Percentiles rank a stretch among this genome's conserved stretches.
Conservation (phyloP, 1,140 invertebrate genomes). For the Latrodectus geometricus region DNA sequence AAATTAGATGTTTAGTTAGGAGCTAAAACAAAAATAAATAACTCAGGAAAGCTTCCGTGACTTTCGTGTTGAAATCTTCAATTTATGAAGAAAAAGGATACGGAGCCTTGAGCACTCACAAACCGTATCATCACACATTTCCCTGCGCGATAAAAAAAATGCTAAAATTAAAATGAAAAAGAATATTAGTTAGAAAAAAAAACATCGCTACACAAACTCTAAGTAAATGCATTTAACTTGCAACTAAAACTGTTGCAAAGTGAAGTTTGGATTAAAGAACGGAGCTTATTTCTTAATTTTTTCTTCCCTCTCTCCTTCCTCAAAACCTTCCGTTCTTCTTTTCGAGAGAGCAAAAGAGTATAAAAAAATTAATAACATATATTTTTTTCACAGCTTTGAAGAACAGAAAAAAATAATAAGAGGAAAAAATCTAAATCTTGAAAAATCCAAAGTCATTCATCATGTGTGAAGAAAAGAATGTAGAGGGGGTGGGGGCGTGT, state of each 20-base stretch:
- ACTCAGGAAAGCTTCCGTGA: neutral
- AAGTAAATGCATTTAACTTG: conserved; percentile 51
- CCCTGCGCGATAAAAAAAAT: conserved; percentile 7
- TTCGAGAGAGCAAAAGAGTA: neutral
- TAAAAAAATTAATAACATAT: conserved; percentile 27
- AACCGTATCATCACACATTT: neutral
- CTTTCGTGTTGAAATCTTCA: neutral
- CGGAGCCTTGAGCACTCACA: neutral
- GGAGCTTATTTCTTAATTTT: conserved; percentile 21
- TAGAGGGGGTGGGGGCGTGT: neutral
- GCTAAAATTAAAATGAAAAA: neutral
- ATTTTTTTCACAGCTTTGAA: conserved; percentile 8
- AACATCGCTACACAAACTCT: neutral
- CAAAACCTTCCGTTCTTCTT: neutral
- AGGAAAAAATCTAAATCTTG: conserved; percentile 47
- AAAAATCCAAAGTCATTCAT: conserved; percentile 60
- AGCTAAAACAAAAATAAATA: too few relatives aligned
- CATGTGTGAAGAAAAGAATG: conserved; percentile 39
- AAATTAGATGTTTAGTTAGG: too few relatives aligned
- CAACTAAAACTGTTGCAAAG: conserved; percentile 56
- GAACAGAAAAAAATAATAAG: conserved; percentile 8
- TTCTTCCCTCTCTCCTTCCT: conserved; percentile 16
- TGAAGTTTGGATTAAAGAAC: conserved; percentile 45
- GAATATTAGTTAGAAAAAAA: neutral
- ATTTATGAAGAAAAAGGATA: neutral